phyloP scores from a whole-genome alignment of 2,888 invertebrate species.

The Neria commutata region DNA sequence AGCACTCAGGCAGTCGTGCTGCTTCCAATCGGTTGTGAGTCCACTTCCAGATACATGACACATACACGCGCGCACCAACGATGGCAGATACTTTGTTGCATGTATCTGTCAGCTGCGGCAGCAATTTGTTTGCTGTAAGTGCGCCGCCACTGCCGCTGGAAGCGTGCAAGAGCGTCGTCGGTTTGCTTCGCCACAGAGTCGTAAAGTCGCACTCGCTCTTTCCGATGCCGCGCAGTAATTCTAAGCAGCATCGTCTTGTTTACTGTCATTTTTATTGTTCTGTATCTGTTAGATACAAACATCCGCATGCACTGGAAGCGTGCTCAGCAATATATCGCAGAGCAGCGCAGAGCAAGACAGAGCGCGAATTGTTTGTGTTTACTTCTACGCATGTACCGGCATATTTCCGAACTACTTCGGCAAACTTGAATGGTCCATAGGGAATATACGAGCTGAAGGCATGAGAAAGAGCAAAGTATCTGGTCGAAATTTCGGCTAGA shows the following conservation, averaged over 20 bases:
- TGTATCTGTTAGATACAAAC: conserved; percentile 25
- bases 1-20: not conserved
- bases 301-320: conserved; percentile 2
- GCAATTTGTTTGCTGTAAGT: not conserved
- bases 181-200: no score
- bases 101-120: conserved; percentile 31
- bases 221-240: no score
- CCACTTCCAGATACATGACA: conserved; percentile 5
- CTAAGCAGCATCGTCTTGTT: conserved; percentile 5
- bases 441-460: no score
- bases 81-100: conserved; percentile 39
- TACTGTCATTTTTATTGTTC: conserved; percentile 14
- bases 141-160: conserved; percentile 8
- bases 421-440: no score
- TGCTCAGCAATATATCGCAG: not conserved
- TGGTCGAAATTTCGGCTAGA: no score
- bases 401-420: no score
- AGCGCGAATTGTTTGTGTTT: conserved; percentile 29
- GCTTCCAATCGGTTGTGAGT: not conserved
- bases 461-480: no score
- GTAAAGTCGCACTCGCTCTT: no score
- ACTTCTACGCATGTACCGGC: conserved; percentile 30
- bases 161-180: no score
- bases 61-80: no score
- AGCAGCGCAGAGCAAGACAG: not conserved